Base-by-base conservation (phyloP, 2,888 invertebrate genomes). In the Platerodrilus igneus region DNA sequence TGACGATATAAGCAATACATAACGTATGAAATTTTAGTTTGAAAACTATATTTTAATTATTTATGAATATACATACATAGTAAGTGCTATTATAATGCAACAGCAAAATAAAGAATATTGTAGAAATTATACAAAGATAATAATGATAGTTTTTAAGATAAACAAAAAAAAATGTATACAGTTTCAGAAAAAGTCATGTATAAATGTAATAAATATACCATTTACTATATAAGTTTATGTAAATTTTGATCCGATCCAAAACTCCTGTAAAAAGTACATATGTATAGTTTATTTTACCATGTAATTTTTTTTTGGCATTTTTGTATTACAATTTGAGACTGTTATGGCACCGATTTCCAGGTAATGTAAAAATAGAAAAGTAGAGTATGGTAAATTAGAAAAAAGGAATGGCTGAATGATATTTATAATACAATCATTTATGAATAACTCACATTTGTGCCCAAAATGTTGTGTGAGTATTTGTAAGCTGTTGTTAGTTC, bases 221-320 rank as follows among this genome's bases (percentile, higher is more conserved):
- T 44, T 48, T 52, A 52, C 48, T 45, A 47, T 53, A 52, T n/a
- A 52, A 46, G 53, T 53, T 53, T 49, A 53, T 53, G 50, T 51
- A 53, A 50, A 52, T 49, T 53, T 52, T 48, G 55, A 53, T 57
- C 56, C 56, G 56, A 55, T 57, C 56, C 56, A 54, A 55, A 45
- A 41, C 34, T 37, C 37, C 41, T 49, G 48, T 45, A 48, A 50
- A 48, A 51, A 48, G 43, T 45, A 23, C 27, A 17, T 22, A 32
- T 48, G 45, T 42, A 45, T 43, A 48, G 48, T 41, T 41, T 35
- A 28, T 19, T 23, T 32, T 26, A 9, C 11, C 28, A 26, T 21
- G 14, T 11, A 10, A 28, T 30, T 13, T 27, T 39, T 21, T 19
- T 36, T 38, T 23, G 28, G 11, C 14, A 22, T 36, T 18, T 15